These are phyloP conservation scores for Araneus ventricosus DNA, from an alignment of 1,140 invertebrate species.

Conservation along the genomic window DNA sequence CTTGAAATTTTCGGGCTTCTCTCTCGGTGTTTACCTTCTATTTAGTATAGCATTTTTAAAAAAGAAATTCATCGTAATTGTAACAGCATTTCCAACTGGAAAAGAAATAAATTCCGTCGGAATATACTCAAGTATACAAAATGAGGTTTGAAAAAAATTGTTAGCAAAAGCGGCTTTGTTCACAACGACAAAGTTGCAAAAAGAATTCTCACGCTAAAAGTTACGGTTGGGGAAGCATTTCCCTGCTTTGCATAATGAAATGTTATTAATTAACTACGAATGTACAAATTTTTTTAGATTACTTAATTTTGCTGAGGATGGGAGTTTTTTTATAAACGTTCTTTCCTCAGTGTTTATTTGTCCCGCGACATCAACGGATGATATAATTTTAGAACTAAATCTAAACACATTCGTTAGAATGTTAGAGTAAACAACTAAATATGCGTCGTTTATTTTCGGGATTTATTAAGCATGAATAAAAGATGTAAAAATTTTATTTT, in stretches of 20 bases:
- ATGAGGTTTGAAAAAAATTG: not conserved
- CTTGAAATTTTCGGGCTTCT: not conserved
- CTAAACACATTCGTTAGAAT: not conserved
- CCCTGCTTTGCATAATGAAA: constrained; percentile 6
- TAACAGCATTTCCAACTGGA: not conserved
- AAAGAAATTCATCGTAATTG: constrained; percentile 15
- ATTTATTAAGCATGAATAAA: not conserved
- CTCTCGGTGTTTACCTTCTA: not conserved
- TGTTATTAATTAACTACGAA: constrained; percentile 22
- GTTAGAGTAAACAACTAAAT: not conserved
- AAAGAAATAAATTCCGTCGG: not conserved
- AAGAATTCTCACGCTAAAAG: constrained; percentile 37
- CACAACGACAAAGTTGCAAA: not conserved
- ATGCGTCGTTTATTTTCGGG: not conserved
- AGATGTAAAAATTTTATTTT: no score
- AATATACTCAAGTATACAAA: not conserved
- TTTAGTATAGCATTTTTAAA: not conserved
- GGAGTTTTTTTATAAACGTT: not conserved
- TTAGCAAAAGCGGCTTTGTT: not conserved
- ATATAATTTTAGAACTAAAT: not conserved
- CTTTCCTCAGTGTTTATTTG: not conserved
- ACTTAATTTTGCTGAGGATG: not conserved
- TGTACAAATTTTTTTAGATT: not conserved
- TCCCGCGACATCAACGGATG: not conserved
- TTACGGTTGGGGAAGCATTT: not conserved